A percentile compares a stretch with the other conserved stretches of the same genome.
phyloP scores from a whole-genome alignment of 30 jellyfish, hydroid and myxozoan species.

The Hydra vulgaris region DNA sequence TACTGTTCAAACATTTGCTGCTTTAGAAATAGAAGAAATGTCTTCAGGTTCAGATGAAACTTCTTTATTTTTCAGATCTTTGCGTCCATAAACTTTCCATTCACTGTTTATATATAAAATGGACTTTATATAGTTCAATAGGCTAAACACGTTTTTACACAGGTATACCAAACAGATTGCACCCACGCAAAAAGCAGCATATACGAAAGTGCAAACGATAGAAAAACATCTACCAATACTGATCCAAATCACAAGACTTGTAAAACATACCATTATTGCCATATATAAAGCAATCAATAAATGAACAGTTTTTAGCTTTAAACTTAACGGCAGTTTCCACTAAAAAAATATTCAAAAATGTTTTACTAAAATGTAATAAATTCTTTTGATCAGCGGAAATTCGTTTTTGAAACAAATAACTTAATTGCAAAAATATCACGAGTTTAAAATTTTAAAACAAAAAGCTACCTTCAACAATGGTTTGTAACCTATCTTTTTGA shows the following conservation, averaged over 20 bases:
- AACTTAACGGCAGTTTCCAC: not conserved
- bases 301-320: not conserved
- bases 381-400: no score
- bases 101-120: not conserved
- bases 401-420: not conserved
- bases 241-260: not conserved
- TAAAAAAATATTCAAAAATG: no score
- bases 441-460: not conserved
- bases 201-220: not conserved
- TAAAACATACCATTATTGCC: not conserved
- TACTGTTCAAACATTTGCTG: no score
- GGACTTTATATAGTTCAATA: not conserved
- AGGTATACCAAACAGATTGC: not conserved
- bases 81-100: not conserved
- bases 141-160: not conserved
- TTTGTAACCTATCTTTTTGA: conserved; percentile 76
- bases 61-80: no score
- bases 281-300: not conserved
- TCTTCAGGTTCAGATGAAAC: no score
- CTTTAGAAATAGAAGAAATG: no score
- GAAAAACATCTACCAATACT: not conserved
- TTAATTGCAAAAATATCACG: not conserved
- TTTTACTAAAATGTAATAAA: no score
- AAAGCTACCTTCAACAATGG: conserved; percentile 77
- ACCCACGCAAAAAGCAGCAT: not conserved